Conservation (phyloP, 1,140 invertebrate genomes). For the Magallana gigas region DNA sequence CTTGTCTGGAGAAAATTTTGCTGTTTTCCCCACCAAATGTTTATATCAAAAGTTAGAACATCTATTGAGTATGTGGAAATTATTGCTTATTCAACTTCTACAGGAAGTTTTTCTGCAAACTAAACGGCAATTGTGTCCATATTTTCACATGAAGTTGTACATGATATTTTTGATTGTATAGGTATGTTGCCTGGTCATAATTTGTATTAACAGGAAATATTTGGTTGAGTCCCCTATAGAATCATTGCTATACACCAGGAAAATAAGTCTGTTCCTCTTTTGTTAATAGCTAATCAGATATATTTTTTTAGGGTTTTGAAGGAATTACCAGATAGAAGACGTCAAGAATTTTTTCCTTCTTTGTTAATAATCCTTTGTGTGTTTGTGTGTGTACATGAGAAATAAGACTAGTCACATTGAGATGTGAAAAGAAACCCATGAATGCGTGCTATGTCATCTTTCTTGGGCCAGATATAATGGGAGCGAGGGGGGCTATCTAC, state of each 20-base stretch:
- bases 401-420: not conserved
- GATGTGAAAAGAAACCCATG: not conserved
- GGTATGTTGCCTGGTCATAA: no score
- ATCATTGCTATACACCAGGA: not conserved
- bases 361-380: not conserved
- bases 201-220: conserved; percentile 4
- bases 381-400: not conserved
- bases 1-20: not conserved
- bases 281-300: conserved; percentile 2
- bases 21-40: no score
- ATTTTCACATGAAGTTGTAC: no score
- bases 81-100: no score
- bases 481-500: not conserved
- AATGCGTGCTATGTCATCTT: conserved; percentile 8
- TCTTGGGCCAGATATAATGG: conserved; percentile 6
- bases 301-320: not conserved
- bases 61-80: no score
- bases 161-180: no score
- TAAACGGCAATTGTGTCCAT: no score
- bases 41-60: no score
- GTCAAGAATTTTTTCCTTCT: not conserved
- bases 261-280: not conserved
- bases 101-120: no score
- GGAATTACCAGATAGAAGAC: not conserved
- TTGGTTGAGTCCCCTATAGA: not conserved